Evolutionary conservation across 2,888 invertebrate genomes (phyloP).

Genomic region (Drosophila koepferae): DNA sequence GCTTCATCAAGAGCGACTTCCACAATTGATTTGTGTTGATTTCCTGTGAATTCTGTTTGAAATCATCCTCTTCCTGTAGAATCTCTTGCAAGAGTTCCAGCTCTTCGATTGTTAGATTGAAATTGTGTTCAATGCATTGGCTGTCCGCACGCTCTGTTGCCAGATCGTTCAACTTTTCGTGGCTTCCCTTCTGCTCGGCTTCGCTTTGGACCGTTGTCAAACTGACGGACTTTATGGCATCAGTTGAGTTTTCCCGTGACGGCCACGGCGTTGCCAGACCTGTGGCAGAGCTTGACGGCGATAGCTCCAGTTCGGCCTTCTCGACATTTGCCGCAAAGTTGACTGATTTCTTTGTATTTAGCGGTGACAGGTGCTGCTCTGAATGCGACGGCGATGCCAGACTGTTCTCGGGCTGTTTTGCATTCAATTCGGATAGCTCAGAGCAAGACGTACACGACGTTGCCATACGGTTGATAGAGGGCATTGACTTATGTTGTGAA

Average conservation of each 20-base stretch:
- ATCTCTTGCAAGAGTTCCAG: slow-evolving; percentile 4
- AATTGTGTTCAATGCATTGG: not conserved
- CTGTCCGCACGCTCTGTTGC: not conserved
- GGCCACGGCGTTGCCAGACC: slow-evolving; percentile 1
- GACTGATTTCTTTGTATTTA: not conserved
- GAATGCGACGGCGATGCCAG: not conserved
- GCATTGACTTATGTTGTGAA: not conserved
- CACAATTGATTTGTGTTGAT: slow-evolving; percentile 20
- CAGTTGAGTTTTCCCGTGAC: not conserved
- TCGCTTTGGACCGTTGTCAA: not conserved
- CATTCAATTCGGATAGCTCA: not conserved
- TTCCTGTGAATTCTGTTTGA: not conserved
- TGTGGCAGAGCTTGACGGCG: not conserved
- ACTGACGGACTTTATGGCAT: not conserved
- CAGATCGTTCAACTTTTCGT: not conserved
- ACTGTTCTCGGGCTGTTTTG: not conserved
- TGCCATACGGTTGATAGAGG: not conserved
- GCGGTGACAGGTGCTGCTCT: not conserved
- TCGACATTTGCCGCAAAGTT: not conserved
- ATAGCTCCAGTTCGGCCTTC: not conserved
- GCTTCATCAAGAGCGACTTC: slow-evolving; percentile 42
- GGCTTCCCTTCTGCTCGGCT: not conserved
- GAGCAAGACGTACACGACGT: not conserved
- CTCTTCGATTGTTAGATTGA: not conserved
- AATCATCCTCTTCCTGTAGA: not conserved